These are phyloP conservation scores for Taurulus bubalis DNA, from an alignment of 2,113 vertebrate genomes.

Conservation along the genomic window DNA sequence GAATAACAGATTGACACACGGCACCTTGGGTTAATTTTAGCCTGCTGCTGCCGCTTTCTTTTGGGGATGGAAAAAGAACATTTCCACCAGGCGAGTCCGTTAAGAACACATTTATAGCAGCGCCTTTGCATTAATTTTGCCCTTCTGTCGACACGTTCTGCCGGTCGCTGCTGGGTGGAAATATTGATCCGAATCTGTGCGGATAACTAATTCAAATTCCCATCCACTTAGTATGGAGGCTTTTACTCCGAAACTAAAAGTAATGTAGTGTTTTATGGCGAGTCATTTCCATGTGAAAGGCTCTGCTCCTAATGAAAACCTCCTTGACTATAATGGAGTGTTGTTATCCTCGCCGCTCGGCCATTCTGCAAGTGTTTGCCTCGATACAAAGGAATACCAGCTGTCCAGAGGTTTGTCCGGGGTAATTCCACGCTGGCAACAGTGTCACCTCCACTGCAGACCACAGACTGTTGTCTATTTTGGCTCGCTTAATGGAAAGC, in stretches of 20 bases:
- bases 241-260: constrained; percentile 30
- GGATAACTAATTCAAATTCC: constrained; percentile 43
- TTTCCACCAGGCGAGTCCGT: constrained; percentile 35
- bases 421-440: constrained; percentile 41
- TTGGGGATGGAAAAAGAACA: constrained; percentile 2
- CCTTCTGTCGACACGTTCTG: constrained; percentile 18
- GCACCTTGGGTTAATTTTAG: constrained; percentile 52
- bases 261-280: constrained; percentile 39
- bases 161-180: constrained; percentile 31
- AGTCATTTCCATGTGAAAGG: constrained; percentile 43
- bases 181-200: constrained; percentile 39
- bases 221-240: constrained; percentile 30
- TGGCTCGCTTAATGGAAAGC: constrained; percentile 47
- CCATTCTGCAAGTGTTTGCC: constrained; percentile 18
- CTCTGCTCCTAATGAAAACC: constrained; percentile 34
- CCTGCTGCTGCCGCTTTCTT: constrained; percentile 40
- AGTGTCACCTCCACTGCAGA: constrained; percentile 39
- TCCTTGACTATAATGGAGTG: constrained; percentile 13
- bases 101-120: constrained; percentile 38
- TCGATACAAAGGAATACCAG: constrained; percentile 54
- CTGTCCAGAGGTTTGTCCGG: constrained; percentile 5
- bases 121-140: constrained; percentile 22
- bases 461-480: constrained; percentile 22
- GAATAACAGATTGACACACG: constrained; percentile 46
- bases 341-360: constrained; percentile 35